Percentiles rank a stretch among this genome's conserved stretches.
Conservation (phyloP, 2,888 invertebrate genomes). For the Parelbella ahira region DNA sequence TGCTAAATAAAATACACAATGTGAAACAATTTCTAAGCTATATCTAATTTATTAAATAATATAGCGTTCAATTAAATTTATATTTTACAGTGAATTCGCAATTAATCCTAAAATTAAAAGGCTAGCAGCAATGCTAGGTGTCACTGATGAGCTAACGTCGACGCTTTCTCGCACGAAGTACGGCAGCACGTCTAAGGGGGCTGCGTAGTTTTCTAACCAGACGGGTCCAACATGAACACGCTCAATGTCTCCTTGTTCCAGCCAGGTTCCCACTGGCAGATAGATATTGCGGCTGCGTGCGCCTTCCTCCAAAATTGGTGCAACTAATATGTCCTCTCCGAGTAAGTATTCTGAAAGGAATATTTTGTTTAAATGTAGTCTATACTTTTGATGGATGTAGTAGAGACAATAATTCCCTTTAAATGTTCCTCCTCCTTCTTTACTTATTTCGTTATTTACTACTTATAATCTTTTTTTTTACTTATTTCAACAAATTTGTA, state of each 20-base stretch:
- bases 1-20: too few species aligned
- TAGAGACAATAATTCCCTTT: too few species aligned
- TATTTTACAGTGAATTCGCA: conserved; percentile 7
- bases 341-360: conserved; percentile 85
- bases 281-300: conserved; percentile 84
- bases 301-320: conserved; percentile 85
- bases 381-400: too few species aligned
- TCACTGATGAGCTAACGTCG: conserved; percentile 33
- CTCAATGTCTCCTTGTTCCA: conserved; percentile 77
- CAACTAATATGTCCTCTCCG: conserved; percentile 88
- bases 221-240: conserved; percentile 76
- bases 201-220: conserved; percentile 83
- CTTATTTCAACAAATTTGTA: too few species aligned
- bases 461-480: conserved; percentile 52
- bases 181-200: conserved; percentile 84
- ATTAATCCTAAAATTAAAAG: conserved; percentile 43
- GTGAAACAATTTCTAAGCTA: too few species aligned
- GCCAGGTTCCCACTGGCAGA: conserved; percentile 88
- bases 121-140: conserved; percentile 34
- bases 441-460: too few species aligned
- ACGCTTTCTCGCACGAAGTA: conserved; percentile 77
- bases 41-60: background rate
- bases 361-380: too few species aligned
- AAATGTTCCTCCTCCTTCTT: too few species aligned
- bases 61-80: background rate